Base-by-base conservation (phyloP, 2,113 vertebrate species). In the Micronisus gabar region DNA sequence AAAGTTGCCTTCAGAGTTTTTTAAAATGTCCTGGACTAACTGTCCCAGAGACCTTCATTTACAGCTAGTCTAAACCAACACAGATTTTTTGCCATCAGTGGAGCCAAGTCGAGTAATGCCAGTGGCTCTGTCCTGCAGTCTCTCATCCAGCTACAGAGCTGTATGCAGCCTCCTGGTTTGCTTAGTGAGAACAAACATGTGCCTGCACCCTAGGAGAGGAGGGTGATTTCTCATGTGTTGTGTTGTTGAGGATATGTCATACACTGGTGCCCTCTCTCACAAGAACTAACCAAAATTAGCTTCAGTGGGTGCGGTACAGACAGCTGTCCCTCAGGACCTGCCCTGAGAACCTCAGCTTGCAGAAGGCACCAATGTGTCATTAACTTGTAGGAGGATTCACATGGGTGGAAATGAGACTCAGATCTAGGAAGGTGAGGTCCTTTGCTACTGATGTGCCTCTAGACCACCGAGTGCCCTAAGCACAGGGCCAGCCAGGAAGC, bases 181-280 rank as follows among this genome's bases (percentile, higher is more conserved):
- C n/a, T 45, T 3, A 23, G 40, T 4, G 11, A 40, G n/a, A 16
- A 23, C 41, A 17, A 25, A 41, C 12, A 0, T 2, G 7, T 32
- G 21, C 29, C 55, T 8, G 26, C 14, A 5, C 11, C 20, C 76
- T 11, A 9, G 45, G 30, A 27, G 36, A 25, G 59, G 9, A 13
- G 19, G 14, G 36, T 1, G 8, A n/a, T 34, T 58, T 25, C 41
- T 19, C n/a, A 3, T 4, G 21, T 5, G 0, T 5, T 11, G 38
- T 15, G 55, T 16, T 16, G 21, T 13, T 55, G 4, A 1, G 38
- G 58, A 6, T 38, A 7, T 5, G 3, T 38, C 48, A 21, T 4
- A 15, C 18, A 4, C 59, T 34, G 20, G 15, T 38, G 13, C 15
- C 27, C 58, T 45, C 58, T 45, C 65, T 18, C 40, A 11, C 32